Conservation (phyloP, 1,140 invertebrate species). For the Augochlora pura region DNA sequence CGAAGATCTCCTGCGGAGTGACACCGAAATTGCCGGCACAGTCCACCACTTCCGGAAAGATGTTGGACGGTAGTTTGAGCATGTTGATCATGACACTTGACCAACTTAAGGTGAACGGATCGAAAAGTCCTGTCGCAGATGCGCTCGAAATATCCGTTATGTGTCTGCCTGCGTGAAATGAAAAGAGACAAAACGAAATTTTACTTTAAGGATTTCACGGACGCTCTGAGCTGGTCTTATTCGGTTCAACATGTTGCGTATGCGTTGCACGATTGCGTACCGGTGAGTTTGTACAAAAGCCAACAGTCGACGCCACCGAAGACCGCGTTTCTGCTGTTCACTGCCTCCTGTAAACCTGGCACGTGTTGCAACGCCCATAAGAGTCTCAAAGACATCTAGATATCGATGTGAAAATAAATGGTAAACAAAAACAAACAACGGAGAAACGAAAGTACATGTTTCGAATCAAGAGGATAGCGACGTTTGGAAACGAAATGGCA, state of each 20-base stretch:
- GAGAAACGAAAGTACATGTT: not conserved
- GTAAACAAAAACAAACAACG: not conserved
- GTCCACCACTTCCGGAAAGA: slow-evolving; percentile 91
- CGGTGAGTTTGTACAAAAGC: slow-evolving; percentile 91
- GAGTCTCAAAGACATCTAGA: slow-evolving; percentile 88
- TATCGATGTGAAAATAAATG: slow-evolving; percentile 10
- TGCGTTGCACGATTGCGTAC: slow-evolving; percentile 48
- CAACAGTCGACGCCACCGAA: slow-evolving; percentile 97
- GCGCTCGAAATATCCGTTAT: slow-evolving; percentile 94
- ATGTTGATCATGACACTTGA: slow-evolving; percentile 85
- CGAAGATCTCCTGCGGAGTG: slow-evolving; percentile 85
- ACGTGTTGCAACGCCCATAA: slow-evolving; percentile 89
- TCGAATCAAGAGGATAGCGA: not conserved
- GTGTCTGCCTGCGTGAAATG: slow-evolving; percentile 78
- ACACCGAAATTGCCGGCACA: slow-evolving; percentile 88
- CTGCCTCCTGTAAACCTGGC: slow-evolving; percentile 83
- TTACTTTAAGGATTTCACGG: too few relatives aligned
- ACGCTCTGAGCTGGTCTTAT: too few relatives aligned
- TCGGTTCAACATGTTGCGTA: too few relatives aligned
- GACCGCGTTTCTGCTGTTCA: slow-evolving; percentile 83
- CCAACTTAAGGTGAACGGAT: slow-evolving; percentile 94
- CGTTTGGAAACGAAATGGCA: too few relatives aligned
- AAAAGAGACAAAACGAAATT: not conserved
- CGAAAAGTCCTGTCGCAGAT: slow-evolving; percentile 94
- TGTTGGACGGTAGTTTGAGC: slow-evolving; percentile 86